Conservation (phyloP, 2,113 vertebrate species). For the Thymallus thymallus region DNA sequence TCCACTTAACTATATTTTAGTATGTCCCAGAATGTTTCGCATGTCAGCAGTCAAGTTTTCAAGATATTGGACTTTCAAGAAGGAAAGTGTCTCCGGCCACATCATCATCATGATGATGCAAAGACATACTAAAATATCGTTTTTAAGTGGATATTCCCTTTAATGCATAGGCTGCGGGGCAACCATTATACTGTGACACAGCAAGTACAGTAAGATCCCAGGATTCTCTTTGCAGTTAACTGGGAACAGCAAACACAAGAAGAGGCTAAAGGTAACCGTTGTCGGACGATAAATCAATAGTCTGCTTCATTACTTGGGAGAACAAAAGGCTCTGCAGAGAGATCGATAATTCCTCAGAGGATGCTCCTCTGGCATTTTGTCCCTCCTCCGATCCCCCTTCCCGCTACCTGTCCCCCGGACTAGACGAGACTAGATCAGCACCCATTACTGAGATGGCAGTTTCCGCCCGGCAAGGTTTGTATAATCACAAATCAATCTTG, state of each 20-base stretch:
- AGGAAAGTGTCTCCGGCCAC: too few relatives aligned
- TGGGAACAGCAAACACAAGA: conserved; percentile 52
- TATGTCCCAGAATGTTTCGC: too few relatives aligned
- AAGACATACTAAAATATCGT: too few relatives aligned
- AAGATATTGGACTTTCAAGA: too few relatives aligned
- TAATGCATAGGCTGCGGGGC: conserved; percentile 10
- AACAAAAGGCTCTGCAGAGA: conserved; percentile 71
- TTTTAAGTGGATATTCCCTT: not conserved
- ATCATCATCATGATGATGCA: too few relatives aligned
- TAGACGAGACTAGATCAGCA: conserved; percentile 51
- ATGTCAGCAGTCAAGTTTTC: too few relatives aligned
- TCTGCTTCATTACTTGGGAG: conserved; percentile 75
- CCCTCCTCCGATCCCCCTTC: not conserved
- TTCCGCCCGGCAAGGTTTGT: conserved; percentile 64
- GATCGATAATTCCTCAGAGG: conserved; percentile 62
- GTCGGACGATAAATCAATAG: conserved; percentile 75
- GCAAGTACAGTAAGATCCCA: conserved; percentile 16
- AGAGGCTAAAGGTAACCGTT: conserved; percentile 65
- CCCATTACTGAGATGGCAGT: conserved; percentile 66
- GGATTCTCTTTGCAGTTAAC: conserved; percentile 33
- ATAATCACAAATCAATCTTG: conserved; percentile 67
- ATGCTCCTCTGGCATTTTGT: conserved; percentile 61
- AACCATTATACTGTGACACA: conserved; percentile 9
- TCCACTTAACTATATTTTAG: too few relatives aligned
- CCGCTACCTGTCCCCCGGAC: conserved; percentile 1